A percentile compares a stretch with the other conserved stretches of the same genome.
Conservation (phyloP, 1,140 invertebrate genomes). For the Dreissena rostriformis region DNA sequence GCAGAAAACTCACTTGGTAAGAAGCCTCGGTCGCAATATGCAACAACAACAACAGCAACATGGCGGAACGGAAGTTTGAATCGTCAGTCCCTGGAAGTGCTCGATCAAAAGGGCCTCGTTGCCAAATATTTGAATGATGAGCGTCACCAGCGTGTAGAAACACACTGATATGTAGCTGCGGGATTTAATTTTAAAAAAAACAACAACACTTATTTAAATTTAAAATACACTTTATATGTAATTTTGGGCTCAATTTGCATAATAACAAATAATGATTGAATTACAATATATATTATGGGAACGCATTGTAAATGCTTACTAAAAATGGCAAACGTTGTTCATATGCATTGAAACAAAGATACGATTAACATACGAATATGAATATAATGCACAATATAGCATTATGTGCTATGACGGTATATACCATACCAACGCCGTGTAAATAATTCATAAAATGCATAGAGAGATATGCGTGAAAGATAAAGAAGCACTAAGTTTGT, state of each 20-base stretch:
- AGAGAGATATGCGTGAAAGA: neutral
- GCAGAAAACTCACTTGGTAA: conserved; percentile 2
- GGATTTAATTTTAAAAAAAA: no score
- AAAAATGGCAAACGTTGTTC: neutral
- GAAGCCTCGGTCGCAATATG: conserved; percentile 24
- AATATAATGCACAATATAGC: neutral
- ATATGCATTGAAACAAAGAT: neutral
- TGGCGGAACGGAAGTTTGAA: conserved; percentile 12
- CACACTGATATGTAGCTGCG: conserved; percentile 39
- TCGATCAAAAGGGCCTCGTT: conserved; percentile 15
- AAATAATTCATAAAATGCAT: neutral
- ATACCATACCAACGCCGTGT: neutral
- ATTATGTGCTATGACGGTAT: neutral
- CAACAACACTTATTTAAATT: no score
- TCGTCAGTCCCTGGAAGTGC: neutral
- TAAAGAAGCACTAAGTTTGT: neutral
- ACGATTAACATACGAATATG: neutral
- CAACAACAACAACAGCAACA: conserved; percentile 48
- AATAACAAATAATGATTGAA: no score
- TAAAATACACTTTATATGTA: neutral
- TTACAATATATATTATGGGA: no score
- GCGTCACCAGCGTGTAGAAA: conserved; percentile 33
- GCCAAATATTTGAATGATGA: conserved; percentile 21
- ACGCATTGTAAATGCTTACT: no score
- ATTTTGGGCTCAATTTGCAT: neutral